Percentiles rank a stretch among this genome's conserved stretches.
phyloP scores from a whole-genome alignment of 2,797 vertebrate species.

The Etheostoma nigrum region DNA sequence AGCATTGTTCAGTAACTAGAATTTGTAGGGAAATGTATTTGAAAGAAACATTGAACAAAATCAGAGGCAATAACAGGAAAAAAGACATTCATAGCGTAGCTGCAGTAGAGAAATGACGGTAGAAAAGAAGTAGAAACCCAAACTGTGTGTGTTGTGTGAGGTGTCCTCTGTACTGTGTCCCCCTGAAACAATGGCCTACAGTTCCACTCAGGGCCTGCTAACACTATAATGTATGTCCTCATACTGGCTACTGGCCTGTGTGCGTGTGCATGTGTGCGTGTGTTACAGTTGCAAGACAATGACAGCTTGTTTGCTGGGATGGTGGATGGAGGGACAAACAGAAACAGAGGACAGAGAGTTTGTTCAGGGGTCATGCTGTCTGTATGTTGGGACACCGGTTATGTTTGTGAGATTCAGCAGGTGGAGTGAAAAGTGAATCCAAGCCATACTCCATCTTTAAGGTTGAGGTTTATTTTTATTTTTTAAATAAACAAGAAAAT shows the following conservation, averaged over 20 bases:
- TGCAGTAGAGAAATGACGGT: not conserved
- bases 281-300: constrained; percentile 68
- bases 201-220: constrained; percentile 61
- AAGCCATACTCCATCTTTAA: not conserved
- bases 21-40: not conserved
- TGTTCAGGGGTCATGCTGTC: constrained; percentile 53
- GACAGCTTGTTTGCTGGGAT: constrained; percentile 70
- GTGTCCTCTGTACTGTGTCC: constrained; percentile 40
- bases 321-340: constrained; percentile 54
- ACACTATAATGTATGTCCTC: constrained; percentile 63
- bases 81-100: not conserved
- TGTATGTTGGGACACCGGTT: constrained; percentile 6
- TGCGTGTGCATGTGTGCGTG: constrained; percentile 36
- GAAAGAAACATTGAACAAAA: not conserved
- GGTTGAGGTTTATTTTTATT: not conserved
- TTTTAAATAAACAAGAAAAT: not conserved
- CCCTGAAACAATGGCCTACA: constrained; percentile 75
- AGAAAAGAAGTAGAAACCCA: constrained; percentile 17
- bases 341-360: constrained; percentile 50
- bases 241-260: constrained; percentile 55
- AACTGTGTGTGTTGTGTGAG: constrained; percentile 28
- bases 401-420: constrained; percentile 6
- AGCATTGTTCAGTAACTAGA: not conserved
- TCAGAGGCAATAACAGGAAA: not conserved
- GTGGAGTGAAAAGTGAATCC: not conserved